Conservation (phyloP, 2,797 vertebrate genomes). For the Platyrinchus mystaceus region DNA sequence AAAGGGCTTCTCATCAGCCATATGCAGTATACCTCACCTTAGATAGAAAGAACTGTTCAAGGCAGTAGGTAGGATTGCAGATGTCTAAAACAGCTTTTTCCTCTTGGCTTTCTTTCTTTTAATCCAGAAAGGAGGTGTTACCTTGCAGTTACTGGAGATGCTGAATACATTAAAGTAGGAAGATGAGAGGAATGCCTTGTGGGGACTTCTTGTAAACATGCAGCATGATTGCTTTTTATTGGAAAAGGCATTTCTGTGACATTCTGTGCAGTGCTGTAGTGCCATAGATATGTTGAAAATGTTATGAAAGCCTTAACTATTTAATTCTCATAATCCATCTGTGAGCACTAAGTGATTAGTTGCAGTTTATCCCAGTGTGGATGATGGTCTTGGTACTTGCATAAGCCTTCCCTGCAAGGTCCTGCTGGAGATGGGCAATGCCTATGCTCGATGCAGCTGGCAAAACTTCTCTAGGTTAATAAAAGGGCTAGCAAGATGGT, state of each 20-base stretch:
- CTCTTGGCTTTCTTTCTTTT: not conserved
- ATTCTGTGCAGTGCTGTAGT: not conserved
- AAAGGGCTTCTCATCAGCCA: not conserved
- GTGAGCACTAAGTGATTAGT: not conserved
- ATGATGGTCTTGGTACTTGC: not conserved
- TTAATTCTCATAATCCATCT: slow-evolving; percentile 31
- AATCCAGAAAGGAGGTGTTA: slow-evolving; percentile 3
- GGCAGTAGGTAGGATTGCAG: not conserved
- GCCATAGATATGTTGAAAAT: not conserved
- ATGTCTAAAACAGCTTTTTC: not conserved
- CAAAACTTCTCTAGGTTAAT: not conserved
- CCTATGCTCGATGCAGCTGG: not conserved
- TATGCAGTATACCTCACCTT: not conserved
- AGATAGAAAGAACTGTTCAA: not conserved
- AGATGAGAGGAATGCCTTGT: slow-evolving; percentile 63
- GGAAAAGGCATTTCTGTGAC: slow-evolving; percentile 38
- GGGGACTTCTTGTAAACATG: slow-evolving; percentile 60
- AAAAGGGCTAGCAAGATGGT: not conserved
- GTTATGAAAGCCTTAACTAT: slow-evolving; percentile 41
- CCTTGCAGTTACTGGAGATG: slow-evolving; percentile 21
- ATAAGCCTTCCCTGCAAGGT: not conserved
- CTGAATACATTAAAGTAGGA: slow-evolving; percentile 46
- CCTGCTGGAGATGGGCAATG: not conserved
- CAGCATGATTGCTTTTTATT: slow-evolving; percentile 48
- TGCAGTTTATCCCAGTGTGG: slow-evolving; percentile 1